Conservation (phyloP, 1,140 invertebrate genomes). For the Leguminivora glycinivorella region DNA sequence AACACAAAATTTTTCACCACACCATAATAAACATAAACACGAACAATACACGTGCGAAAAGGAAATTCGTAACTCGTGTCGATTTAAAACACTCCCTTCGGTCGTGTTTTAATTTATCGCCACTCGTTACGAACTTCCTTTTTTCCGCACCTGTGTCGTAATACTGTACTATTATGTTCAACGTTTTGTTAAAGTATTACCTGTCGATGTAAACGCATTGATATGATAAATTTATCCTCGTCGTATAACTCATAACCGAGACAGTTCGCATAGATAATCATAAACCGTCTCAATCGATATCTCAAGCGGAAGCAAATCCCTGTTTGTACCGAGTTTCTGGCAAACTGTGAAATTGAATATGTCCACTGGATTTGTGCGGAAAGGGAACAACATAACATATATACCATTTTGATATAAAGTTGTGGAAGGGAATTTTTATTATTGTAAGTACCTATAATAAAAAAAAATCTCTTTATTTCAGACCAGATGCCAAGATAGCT, state of each 20-base stretch:
- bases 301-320: conserved; percentile 31
- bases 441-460: neutral
- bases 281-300: neutral
- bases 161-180: no score
- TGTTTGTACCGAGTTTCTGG: conserved; percentile 36
- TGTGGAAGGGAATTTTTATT: conserved; percentile 25
- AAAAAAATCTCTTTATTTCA: no score
- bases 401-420: conserved; percentile 27
- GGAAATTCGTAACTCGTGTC: no score
- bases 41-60: no score
- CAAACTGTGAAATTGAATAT: conserved; percentile 42
- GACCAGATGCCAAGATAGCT: no score
- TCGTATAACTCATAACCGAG: neutral
- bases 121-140: no score
- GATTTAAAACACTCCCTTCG: no score
- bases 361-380: conserved; percentile 40
- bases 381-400: conserved; percentile 37
- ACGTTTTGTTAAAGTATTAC: no score
- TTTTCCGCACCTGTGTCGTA: no score
- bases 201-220: neutral
- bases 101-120: no score
- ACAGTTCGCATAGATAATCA: conserved; percentile 13
- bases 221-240: neutral
- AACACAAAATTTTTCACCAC: no score
- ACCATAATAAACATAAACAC: no score